phyloP scores from a whole-genome alignment of 2,797 vertebrate species.

The Phaenicophaeus curvirostris region DNA sequence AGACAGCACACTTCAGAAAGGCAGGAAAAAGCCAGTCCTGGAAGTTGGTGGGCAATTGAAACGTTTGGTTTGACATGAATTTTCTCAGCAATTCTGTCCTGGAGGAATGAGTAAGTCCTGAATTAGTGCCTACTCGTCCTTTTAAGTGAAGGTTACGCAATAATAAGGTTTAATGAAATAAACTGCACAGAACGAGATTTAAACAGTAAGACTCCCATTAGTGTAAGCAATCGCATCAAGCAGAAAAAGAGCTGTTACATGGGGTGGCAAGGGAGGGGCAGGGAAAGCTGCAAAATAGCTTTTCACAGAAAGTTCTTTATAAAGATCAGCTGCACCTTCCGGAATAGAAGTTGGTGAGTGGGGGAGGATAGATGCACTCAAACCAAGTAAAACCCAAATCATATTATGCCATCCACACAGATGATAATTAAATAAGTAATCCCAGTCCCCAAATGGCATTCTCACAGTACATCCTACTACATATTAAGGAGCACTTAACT shows the following conservation, averaged over 20 bases:
- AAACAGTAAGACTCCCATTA: neutral
- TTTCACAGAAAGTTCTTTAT: neutral
- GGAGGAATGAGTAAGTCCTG: neutral
- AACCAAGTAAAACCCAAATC: neutral
- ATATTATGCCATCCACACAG: neutral
- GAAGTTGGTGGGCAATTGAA: neutral
- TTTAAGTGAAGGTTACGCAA: neutral
- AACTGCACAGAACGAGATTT: neutral
- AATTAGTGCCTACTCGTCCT: neutral
- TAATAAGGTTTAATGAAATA: neutral
- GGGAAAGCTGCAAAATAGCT: neutral
- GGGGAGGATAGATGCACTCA: neutral
- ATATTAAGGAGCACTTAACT: neutral
- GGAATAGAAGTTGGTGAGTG: neutral
- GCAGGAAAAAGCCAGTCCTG: neutral
- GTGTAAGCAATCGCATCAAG: neutral
- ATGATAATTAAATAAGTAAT: neutral
- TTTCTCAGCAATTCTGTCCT: neutral
- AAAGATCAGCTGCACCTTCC: neutral
- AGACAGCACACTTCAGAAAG: neutral
- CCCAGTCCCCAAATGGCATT: fast-evolving
- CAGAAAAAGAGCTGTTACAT: neutral
- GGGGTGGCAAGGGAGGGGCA: neutral
- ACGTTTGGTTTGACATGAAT: neutral
- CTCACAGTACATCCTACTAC: neutral